phyloP scores from a whole-genome alignment of 2,797 vertebrate species.

The Poeciliopsis gracilis region DNA sequence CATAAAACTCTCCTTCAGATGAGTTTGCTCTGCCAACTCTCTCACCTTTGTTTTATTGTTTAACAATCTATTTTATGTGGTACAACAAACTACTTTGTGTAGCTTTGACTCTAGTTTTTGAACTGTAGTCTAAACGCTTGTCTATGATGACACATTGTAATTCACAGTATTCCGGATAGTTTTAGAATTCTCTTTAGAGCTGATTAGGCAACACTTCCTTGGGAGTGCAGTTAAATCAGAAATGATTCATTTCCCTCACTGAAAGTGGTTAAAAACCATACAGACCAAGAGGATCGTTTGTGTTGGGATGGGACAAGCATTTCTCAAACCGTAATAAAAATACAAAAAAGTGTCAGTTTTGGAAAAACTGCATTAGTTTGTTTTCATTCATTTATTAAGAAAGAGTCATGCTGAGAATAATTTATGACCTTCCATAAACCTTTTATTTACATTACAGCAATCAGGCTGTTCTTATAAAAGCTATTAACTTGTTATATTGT shows the following conservation, averaged over 20 bases:
- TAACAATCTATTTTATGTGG: not conserved
- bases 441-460: not conserved
- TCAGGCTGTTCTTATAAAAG: not conserved
- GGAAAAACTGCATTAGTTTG: not conserved
- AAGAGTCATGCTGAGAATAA: not conserved
- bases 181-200: not conserved
- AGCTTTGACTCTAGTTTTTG: not conserved
- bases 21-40: not conserved
- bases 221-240: not conserved
- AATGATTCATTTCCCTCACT: not conserved
- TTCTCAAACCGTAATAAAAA: not conserved
- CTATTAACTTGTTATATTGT: not conserved
- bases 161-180: not conserved
- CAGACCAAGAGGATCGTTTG: conserved; percentile 28
- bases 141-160: not conserved
- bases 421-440: not conserved
- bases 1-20: not conserved
- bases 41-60: not conserved
- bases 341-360: not conserved
- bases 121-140: not conserved
- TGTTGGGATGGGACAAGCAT: not conserved
- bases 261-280: not conserved
- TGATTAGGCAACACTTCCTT: not conserved
- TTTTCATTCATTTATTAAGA: not conserved
- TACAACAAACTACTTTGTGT: not conserved